phyloP scores from a whole-genome alignment of 2,888 invertebrate genomes.

The Imbricaverruca yamaguchii region DNA sequence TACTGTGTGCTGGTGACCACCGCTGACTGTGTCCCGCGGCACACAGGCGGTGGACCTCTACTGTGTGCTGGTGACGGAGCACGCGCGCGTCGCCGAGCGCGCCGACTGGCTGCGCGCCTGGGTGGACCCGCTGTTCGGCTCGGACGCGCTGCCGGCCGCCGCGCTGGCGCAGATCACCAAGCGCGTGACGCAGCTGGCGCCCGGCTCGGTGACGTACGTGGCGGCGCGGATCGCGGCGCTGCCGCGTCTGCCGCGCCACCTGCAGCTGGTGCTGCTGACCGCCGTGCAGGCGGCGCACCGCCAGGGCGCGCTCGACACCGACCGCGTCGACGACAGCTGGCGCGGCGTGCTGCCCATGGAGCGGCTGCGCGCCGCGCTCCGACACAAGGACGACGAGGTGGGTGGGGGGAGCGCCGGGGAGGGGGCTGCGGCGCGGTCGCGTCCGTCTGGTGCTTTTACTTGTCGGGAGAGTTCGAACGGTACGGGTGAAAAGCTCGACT shows the following conservation, averaged over 20 bases:
- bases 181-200: not conserved
- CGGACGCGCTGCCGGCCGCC: not conserved
- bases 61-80: conserved; percentile 1
- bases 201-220: not conserved
- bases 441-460: no score
- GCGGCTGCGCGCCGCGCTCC: not conserved
- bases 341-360: not conserved
- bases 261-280: conserved; percentile 2
- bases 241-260: not conserved
- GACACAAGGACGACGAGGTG: not conserved
- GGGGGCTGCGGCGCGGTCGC: no score
- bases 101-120: not conserved
- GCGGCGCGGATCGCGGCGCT: not conserved
- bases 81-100: not conserved
- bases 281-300: conserved; percentile 30
- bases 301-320: conserved; percentile 26
- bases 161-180: not conserved
- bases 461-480: no score
- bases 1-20: no score
- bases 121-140: conserved; percentile 16
- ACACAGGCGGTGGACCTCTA: conserved; percentile 11
- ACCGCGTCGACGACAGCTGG: conserved; percentile 16
- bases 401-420: not conserved
- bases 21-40: not conserved
- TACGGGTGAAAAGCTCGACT: no score